These are phyloP conservation scores for Clanis bilineata DNA, from an alignment of 2,888 invertebrate genomes.

Conservation along the genomic window DNA sequence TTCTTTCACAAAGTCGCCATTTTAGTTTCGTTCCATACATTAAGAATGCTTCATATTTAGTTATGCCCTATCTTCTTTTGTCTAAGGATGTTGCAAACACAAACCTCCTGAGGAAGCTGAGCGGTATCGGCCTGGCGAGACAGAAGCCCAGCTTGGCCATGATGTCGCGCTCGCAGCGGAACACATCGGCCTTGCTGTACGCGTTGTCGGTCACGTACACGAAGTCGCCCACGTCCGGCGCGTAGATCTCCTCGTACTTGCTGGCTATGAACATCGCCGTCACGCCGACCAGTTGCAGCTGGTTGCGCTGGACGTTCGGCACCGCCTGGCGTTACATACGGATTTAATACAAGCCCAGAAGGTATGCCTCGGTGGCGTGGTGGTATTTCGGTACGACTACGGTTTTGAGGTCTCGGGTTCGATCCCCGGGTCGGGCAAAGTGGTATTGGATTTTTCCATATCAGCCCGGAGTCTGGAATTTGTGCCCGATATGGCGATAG, in stretches of 20 bases:
- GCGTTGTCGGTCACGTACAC: constrained; percentile 95
- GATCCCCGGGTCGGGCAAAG: too few relatives aligned
- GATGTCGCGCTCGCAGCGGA: constrained; percentile 91
- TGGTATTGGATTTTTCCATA: too few relatives aligned
- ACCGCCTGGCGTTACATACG: constrained; percentile 71
- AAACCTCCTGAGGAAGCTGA: constrained; percentile 95
- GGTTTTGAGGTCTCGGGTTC: too few relatives aligned
- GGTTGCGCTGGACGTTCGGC: constrained; percentile 84
- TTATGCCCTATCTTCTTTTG: too few relatives aligned
- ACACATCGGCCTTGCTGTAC: constrained; percentile 89
- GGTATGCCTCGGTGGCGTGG: too few relatives aligned
- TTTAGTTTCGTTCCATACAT: too few relatives aligned
- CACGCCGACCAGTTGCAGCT: constrained; percentile 94
- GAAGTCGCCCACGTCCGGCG: constrained; percentile 94
- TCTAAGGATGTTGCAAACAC: too few relatives aligned
- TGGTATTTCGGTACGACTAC: too few relatives aligned
- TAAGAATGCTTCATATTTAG: too few relatives aligned
- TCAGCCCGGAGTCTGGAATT: too few relatives aligned
- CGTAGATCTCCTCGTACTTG: constrained; percentile 97
- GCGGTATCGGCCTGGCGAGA: constrained; percentile 92
- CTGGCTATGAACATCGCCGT: constrained; percentile 94
- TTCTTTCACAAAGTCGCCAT: too few relatives aligned
- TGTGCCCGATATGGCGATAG: too few relatives aligned
- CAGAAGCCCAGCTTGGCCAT: constrained; percentile 89
- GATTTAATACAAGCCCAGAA: background rate